Conservation (phyloP, 2,113 vertebrate genomes). For the Hemicordylus capensis region DNA sequence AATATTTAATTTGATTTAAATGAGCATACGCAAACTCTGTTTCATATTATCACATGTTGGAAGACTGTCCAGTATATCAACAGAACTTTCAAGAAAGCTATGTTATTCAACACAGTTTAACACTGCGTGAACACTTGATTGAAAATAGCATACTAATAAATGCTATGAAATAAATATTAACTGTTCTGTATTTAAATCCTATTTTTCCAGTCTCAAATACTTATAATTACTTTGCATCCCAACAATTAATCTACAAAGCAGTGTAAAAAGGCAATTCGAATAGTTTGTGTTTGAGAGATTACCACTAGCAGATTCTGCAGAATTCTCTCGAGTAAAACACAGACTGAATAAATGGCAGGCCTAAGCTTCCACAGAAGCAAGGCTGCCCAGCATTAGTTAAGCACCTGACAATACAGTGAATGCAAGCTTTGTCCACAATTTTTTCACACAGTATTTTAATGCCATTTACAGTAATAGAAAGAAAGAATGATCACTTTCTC, state of each 20-base stretch:
- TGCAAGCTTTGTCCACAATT: neutral
- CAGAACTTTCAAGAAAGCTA: neutral
- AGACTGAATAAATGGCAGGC: slow-evolving; percentile 13
- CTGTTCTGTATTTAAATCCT: neutral
- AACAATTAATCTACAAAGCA: neutral
- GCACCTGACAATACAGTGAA: slow-evolving; percentile 24
- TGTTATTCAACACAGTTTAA: neutral
- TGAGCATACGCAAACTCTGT: neutral
- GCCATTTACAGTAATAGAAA: neutral
- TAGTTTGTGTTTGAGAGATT: neutral
- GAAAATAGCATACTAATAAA: slow-evolving; percentile 6
- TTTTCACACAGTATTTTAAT: neutral
- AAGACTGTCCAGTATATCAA: neutral
- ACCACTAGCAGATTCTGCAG: neutral
- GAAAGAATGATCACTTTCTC: neutral
- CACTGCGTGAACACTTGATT: slow-evolving; percentile 14
- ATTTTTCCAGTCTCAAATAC: neutral
- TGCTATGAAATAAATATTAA: neutral
- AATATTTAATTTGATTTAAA: neutral
- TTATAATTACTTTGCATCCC: neutral
- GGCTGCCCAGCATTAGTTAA: slow-evolving; percentile 9
- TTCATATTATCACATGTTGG: neutral
- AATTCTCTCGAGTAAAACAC: neutral
- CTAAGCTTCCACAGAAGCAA: neutral
- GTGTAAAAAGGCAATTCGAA: neutral